Conservation (phyloP, 2,888 invertebrate species). For the Plagodis pulveraria region DNA sequence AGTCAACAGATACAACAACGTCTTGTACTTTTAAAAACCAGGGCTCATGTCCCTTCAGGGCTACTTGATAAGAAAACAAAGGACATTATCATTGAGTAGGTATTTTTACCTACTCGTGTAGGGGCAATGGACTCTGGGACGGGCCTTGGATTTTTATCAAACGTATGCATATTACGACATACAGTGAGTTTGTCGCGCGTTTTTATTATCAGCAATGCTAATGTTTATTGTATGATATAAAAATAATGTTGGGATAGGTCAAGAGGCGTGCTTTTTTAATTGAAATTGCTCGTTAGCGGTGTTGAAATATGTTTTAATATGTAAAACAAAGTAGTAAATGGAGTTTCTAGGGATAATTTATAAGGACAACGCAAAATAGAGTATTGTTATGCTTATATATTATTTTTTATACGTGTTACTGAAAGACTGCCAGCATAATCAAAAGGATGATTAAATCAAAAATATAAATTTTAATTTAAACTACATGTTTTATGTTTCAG, state of each 20-base stretch:
- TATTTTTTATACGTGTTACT: no score
- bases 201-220: neutral
- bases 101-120: constrained; percentile 41
- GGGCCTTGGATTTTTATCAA: constrained; percentile 52
- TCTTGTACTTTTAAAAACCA: constrained; percentile 60
- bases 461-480: no score
- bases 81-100: constrained; percentile 56
- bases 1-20: constrained; percentile 38
- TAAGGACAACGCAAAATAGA: no score
- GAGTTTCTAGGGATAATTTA: no score
- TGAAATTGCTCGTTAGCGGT: no score
- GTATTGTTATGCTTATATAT: no score
- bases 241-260: neutral
- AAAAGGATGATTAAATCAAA: no score
- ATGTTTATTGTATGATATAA: neutral
- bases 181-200: neutral
- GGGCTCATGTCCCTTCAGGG: constrained; percentile 76
- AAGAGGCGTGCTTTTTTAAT: neutral
- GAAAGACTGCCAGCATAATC: no score
- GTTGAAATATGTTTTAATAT: no score
- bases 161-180: constrained; percentile 14
- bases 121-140: constrained; percentile 37
- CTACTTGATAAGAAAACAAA: constrained; percentile 65
- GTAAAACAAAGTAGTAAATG: no score
- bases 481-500: no score